A percentile compares a stretch with the other conserved stretches of the same genome.
These are phyloP conservation scores for Lepidochrysops patricia DNA, from an alignment of 2,888 invertebrate genomes.

Conservation along the genomic window DNA sequence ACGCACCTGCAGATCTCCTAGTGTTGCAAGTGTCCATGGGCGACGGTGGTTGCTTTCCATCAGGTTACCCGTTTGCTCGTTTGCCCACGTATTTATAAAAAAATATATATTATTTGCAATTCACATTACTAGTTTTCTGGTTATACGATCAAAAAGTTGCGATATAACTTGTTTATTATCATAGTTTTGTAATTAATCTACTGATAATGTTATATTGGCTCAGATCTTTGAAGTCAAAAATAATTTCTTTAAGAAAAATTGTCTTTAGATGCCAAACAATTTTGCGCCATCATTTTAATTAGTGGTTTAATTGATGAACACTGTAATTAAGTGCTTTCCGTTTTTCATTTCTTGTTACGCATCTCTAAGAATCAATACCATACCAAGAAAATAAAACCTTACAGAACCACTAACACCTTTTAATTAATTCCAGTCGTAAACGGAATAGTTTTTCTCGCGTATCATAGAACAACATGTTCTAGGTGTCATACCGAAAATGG, in stretches of 20 bases:
- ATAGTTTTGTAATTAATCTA: neutral
- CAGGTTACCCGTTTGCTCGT: too few species aligned
- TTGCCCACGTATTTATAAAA: neutral
- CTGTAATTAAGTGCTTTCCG: too few species aligned
- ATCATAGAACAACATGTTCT: slow-evolving; percentile 1
- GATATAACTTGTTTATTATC: neutral
- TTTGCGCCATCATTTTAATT: too few species aligned
- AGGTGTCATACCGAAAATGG: slow-evolving; percentile 22
- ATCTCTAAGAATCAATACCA: neutral
- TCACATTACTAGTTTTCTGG: neutral
- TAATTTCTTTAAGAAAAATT: too few species aligned
- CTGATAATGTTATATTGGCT: too few species aligned
- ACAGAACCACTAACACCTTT: neutral
- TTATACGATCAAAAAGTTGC: neutral
- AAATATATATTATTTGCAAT: neutral
- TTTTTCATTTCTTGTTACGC: neutral
- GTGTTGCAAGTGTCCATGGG: too few species aligned
- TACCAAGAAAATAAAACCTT: neutral
- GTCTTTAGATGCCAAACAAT: too few species aligned
- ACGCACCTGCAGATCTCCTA: too few species aligned
- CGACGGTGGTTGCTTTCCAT: too few species aligned
- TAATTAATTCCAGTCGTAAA: neutral
- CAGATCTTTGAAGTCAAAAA: too few species aligned
- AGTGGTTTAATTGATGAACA: too few species aligned
- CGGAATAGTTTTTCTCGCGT: neutral